Conservation (phyloP, 2,888 invertebrate genomes). For the Biston betularia region DNA sequence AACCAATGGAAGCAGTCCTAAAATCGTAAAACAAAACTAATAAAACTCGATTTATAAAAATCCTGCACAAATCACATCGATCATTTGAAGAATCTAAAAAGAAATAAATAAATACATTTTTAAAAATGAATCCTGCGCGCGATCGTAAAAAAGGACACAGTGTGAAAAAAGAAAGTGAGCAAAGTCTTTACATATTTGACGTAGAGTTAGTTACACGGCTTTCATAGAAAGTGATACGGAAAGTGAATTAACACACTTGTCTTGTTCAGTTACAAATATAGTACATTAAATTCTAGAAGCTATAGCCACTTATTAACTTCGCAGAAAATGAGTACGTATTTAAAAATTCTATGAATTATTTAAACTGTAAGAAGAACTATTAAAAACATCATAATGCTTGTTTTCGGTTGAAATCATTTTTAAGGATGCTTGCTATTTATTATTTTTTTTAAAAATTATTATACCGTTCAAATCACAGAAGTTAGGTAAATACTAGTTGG, state of each 20-base stretch:
- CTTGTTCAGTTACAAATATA: neutral
- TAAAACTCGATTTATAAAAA: neutral
- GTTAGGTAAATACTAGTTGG: neutral
- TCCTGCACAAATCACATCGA: neutral
- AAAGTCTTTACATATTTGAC: neutral
- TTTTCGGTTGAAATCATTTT: conserved; percentile 34
- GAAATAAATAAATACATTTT: neutral
- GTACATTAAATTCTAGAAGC: neutral
- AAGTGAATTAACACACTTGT: neutral
- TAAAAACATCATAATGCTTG: conserved; percentile 12
- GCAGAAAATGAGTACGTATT: neutral
- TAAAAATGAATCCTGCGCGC: neutral
- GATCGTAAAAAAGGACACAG: conserved; percentile 19
- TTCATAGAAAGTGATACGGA: conserved; percentile 13
- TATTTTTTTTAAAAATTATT: neutral
- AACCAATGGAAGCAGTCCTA: too few relatives aligned
- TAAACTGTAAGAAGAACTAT: conserved; percentile 1
- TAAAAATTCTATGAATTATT: conserved; percentile 7
- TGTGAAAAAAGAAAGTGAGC: conserved; percentile 26
- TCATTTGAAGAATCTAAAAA: neutral
- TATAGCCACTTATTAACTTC: neutral
- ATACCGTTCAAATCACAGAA: neutral
- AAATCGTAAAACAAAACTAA: neutral
- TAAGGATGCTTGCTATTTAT: conserved; percentile 29
- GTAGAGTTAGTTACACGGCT: neutral